Conservation (phyloP, 2,113 vertebrate genomes). For the Oncorhynchus tshawytscha region DNA sequence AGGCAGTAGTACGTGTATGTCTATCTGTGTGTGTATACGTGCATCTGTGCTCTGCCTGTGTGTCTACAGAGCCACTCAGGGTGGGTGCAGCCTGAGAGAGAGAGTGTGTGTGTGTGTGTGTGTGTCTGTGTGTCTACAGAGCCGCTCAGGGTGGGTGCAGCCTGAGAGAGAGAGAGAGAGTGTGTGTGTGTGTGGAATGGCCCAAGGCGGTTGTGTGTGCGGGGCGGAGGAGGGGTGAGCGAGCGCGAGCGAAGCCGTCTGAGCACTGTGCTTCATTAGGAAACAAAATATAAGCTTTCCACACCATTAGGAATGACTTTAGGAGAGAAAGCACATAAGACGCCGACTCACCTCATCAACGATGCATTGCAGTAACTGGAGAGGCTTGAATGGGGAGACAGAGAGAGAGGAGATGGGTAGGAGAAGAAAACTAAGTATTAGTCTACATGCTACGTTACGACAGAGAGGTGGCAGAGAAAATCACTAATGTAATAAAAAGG, state of each 20-base stretch:
- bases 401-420: conserved; percentile 12
- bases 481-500: conserved; percentile 89
- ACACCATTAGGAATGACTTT: conserved; percentile 99
- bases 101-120: not conserved
- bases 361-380: conserved; percentile 99
- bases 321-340: conserved; percentile 99
- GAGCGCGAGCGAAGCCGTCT: conserved; percentile 85
- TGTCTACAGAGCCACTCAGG: conserved; percentile 54
- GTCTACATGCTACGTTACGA: conserved; percentile 86
- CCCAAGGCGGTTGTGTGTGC: conserved; percentile 58
- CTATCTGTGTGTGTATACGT: conserved; percentile 14
- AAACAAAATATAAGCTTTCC: conserved; percentile 99
- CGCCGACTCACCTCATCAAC: conserved; percentile 99
- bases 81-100: conserved; percentile 54
- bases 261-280: conserved; percentile 99
- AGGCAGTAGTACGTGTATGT: conserved; percentile 5
- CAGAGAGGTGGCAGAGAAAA: conserved; percentile 89
- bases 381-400: conserved; percentile 84
- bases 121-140: conserved; percentile 42
- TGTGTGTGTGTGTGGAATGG: conserved; percentile 14
- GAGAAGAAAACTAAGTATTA: conserved; percentile 72
- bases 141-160: conserved; percentile 56
- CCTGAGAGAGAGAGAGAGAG: conserved; percentile 33
- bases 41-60: conserved; percentile 46
- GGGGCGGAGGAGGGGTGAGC: conserved; percentile 62